Conservation (phyloP, 2,888 invertebrate genomes). For the Suillia variegata region DNA sequence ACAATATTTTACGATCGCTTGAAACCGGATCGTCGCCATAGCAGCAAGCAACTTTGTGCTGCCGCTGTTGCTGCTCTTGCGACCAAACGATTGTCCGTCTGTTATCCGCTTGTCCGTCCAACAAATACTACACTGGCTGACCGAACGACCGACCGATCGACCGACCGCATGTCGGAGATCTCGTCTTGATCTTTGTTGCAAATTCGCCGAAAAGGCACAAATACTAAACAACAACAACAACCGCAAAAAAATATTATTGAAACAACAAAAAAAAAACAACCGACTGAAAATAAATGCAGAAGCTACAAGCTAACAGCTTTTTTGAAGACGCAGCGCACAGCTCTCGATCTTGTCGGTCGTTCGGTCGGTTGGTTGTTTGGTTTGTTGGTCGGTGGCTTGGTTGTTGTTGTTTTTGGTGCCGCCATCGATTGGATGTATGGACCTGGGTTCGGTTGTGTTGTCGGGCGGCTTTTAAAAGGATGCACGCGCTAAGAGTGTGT, state of each 20-base stretch:
- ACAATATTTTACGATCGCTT: slow-evolving; percentile 29
- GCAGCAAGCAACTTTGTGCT: too few relatives aligned
- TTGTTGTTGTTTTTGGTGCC: too few relatives aligned
- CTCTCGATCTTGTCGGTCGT: not conserved
- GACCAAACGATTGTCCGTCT: not conserved
- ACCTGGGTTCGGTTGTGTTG: not conserved
- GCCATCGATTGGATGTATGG: not conserved
- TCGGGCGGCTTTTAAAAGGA: slow-evolving; percentile 1
- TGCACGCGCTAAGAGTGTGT: not conserved
- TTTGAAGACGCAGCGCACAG: slow-evolving; percentile 40
- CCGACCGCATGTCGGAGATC: slow-evolving; percentile 21
- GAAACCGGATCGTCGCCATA: not conserved
- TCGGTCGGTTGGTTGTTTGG: not conserved
- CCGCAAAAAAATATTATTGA: not conserved
- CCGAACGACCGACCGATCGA: not conserved
- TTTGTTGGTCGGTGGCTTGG: not conserved
- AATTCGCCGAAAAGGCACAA: slow-evolving; percentile 25
- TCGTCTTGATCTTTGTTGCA: slow-evolving; percentile 27
- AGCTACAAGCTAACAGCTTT: slow-evolving; percentile 56
- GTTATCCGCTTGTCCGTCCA: not conserved
- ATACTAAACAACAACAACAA: not conserved
- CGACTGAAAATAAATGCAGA: slow-evolving; percentile 46
- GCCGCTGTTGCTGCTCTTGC: not conserved
- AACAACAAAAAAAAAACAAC: slow-evolving; percentile 8
- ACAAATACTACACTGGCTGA: not conserved